phyloP scores from a whole-genome alignment of 1,140 invertebrate species.

The Drosophila leontia region DNA sequence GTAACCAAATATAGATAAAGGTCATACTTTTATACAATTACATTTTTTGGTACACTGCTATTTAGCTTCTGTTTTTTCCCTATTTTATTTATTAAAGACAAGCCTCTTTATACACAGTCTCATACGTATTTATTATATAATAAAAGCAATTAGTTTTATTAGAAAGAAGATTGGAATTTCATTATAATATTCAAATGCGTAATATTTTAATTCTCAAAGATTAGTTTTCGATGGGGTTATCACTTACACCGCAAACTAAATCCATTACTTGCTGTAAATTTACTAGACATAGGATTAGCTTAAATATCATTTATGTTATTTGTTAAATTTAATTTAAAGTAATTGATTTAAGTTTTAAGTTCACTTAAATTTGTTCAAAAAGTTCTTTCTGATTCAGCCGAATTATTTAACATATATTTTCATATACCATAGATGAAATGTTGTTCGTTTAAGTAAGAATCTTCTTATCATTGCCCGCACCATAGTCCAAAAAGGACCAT shows the following conservation, averaged over 20 bases:
- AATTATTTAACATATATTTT: not conserved
- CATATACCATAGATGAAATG: too few relatives aligned
- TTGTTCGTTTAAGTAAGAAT: not conserved
- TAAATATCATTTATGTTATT: not conserved
- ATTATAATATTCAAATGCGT: conserved; percentile 2
- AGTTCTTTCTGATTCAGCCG: not conserved
- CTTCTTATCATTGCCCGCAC: not conserved
- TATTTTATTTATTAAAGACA: not conserved
- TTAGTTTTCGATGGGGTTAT: conserved; percentile 7
- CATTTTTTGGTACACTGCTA: not conserved
- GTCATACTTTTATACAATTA: not conserved
- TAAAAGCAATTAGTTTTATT: not conserved
- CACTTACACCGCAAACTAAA: not conserved
- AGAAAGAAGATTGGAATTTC: not conserved
- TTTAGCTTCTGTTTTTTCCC: not conserved
- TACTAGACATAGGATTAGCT: too few relatives aligned
- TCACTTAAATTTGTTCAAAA: too few relatives aligned
- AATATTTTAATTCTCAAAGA: conserved; percentile 4
- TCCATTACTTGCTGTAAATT: not conserved
- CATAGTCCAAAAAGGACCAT: not conserved
- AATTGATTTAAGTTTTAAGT: not conserved
- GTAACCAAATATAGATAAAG: not conserved
- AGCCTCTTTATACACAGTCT: not conserved
- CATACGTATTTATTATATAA: not conserved
- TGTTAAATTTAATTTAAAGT: too few relatives aligned